Conservation (phyloP, 2,888 invertebrate genomes). For the Drosophila helvetica region DNA sequence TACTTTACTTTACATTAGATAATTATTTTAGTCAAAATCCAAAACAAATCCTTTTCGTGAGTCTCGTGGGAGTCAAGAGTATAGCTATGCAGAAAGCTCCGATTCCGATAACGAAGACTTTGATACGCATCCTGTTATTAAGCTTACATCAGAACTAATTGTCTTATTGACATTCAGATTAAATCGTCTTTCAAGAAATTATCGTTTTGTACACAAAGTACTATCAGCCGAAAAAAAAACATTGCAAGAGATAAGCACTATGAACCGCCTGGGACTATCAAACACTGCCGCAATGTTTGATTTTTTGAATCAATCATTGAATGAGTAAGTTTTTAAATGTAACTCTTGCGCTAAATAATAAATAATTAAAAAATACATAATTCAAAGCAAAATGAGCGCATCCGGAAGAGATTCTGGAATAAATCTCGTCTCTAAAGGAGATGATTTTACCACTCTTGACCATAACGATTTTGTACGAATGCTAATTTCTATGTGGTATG, state of each 20-base stretch:
- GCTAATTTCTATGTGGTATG: conserved; percentile 77
- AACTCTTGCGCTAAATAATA: background rate
- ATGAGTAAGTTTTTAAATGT: conserved; percentile 44
- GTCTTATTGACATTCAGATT: conserved; percentile 82
- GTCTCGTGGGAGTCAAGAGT: background rate
- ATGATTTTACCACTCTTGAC: conserved; percentile 84
- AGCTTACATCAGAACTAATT: conserved; percentile 51
- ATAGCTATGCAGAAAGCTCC: conserved; percentile 29
- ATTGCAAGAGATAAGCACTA: conserved; percentile 87
- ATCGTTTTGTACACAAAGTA: conserved; percentile 95
- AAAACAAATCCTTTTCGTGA: background rate
- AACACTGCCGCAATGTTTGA: conserved; percentile 69
- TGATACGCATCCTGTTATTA: conserved; percentile 54
- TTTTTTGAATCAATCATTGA: conserved; percentile 62
- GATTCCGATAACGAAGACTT: conserved; percentile 56
- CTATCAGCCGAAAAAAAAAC: conserved; percentile 93
- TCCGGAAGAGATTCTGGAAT: conserved; percentile 9
- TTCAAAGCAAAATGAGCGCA: conserved; percentile 41
- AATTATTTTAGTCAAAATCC: conserved; percentile 39
- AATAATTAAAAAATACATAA: background rate
- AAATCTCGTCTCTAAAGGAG: background rate
- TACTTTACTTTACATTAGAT: background rate
- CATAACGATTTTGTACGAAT: conserved; percentile 76
- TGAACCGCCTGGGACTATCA: conserved; percentile 64
- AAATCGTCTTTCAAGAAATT: conserved; percentile 93